A percentile compares a stretch with the other conserved stretches of the same genome.
These are phyloP conservation scores for Drosophila lacicola DNA, from an alignment of 2,888 invertebrate species.

Conservation along the genomic window DNA sequence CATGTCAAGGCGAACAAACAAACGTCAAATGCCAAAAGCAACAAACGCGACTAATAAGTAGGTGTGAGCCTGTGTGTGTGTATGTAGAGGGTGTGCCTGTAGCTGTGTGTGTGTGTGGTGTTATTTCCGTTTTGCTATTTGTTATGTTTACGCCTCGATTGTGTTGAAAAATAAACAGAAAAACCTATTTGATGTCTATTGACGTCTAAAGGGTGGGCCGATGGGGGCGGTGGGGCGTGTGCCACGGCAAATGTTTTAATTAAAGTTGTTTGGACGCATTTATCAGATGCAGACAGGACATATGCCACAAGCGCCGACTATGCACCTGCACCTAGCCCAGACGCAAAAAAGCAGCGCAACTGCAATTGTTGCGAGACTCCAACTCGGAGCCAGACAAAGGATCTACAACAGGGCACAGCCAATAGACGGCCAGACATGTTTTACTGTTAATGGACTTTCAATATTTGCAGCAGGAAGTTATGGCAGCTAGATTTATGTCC, in stretches of 20 bases:
- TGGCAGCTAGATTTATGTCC: constrained; percentile 75
- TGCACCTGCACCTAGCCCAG: constrained; percentile 44
- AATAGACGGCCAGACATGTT: constrained; percentile 51
- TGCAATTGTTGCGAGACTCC: constrained; percentile 43
- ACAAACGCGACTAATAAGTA: constrained; percentile 30
- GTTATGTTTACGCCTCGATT: constrained; percentile 78
- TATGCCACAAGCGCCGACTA: constrained; percentile 53
- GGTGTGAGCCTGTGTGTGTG: constrained; percentile 14
- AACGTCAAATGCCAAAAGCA: constrained; percentile 54
- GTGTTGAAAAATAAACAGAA: constrained; percentile 74
- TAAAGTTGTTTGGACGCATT: constrained; percentile 76
- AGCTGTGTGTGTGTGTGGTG: constrained; percentile 17
- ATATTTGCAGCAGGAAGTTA: constrained; percentile 76
- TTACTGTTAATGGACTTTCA: constrained; percentile 80
- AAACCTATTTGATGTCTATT: constrained; percentile 63
- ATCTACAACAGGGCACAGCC: constrained; percentile 10
- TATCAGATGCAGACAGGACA: constrained; percentile 81
- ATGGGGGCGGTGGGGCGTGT: neutral
- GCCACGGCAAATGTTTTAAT: constrained; percentile 70
- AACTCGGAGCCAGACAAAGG: constrained; percentile 29
- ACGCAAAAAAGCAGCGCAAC: constrained; percentile 22
- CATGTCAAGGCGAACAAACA: constrained; percentile 71
- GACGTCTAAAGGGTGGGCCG: constrained; percentile 55
- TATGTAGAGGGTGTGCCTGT: constrained; percentile 23
- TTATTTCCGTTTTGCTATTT: constrained; percentile 63